These are phyloP conservation scores for Ctenicera cuprea DNA, from an alignment of 2,888 invertebrate species.

Conservation along the genomic window DNA sequence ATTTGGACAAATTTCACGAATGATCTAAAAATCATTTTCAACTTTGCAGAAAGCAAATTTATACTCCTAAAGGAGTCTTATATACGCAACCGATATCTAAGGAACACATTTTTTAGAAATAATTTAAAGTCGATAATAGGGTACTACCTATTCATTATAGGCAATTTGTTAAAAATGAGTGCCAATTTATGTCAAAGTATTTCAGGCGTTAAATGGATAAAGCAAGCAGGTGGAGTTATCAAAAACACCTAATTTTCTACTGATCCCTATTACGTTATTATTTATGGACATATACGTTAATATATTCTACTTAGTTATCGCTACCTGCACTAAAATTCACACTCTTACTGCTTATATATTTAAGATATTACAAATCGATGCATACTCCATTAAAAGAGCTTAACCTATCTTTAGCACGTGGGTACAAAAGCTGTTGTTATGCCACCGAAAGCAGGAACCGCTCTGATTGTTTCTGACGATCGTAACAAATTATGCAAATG, in stretches of 20 bases:
- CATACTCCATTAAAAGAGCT: not conserved
- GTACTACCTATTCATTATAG: too few relatives aligned
- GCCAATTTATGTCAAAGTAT: too few relatives aligned
- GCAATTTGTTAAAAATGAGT: too few relatives aligned
- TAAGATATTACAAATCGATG: not conserved
- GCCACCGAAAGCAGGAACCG: slow-evolving; percentile 4
- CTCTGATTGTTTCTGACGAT: slow-evolving; percentile 2
- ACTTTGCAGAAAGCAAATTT: too few relatives aligned
- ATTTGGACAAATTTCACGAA: too few relatives aligned
- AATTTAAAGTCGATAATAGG: not conserved
- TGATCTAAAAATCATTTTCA: too few relatives aligned
- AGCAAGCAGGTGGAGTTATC: not conserved
- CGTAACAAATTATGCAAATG: not conserved
- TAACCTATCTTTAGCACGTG: not conserved
- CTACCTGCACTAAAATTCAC: not conserved
- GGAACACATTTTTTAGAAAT: not conserved
- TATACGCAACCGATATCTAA: not conserved
- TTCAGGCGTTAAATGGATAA: not conserved
- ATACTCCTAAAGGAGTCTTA: too few relatives aligned
- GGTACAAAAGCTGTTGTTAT: slow-evolving; percentile 1
- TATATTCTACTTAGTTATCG: not conserved
- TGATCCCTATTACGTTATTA: slow-evolving; percentile 4
- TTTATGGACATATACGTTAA: not conserved
- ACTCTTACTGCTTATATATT: not conserved
- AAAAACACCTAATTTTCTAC: slow-evolving; percentile 10